Conservation (phyloP, 2,888 invertebrate species). For the Aspidapion aeneum region DNA sequence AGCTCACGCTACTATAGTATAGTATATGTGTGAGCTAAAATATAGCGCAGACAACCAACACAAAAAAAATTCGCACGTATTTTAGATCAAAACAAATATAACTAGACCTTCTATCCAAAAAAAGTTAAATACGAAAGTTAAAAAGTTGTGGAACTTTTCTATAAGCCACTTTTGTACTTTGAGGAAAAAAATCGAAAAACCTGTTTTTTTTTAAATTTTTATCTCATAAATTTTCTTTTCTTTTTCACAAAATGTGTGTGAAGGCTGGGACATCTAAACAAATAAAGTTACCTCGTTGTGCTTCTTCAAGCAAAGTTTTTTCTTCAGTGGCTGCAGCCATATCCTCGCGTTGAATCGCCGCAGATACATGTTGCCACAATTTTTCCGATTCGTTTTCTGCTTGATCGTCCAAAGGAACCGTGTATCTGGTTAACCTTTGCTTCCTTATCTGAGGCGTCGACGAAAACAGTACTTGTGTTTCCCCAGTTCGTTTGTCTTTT, state of each 20-base stretch:
- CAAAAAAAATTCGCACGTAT: too few relatives aligned
- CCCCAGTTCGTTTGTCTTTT: conserved; percentile 74
- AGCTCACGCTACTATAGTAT: too few relatives aligned
- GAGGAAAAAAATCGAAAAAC: too few relatives aligned
- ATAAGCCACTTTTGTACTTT: too few relatives aligned
- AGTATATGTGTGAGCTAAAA: too few relatives aligned
- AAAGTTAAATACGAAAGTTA: too few relatives aligned
- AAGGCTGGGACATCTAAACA: neutral
- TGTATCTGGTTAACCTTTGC: conserved; percentile 69
- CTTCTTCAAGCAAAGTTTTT: conserved; percentile 86
- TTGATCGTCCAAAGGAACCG: conserved; percentile 76
- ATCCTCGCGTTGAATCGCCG: conserved; percentile 79
- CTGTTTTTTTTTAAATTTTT: neutral
- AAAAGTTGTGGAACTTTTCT: too few relatives aligned
- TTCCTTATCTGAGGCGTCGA: conserved; percentile 67
- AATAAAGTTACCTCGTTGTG: conserved; percentile 66
- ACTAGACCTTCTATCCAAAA: too few relatives aligned
- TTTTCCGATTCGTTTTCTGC: conserved; percentile 80
- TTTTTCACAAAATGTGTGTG: too few relatives aligned
- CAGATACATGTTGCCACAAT: conserved; percentile 83
- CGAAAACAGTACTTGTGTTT: conserved; percentile 67
- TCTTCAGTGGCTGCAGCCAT: conserved; percentile 87
- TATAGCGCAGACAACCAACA: too few relatives aligned
- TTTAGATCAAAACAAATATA: too few relatives aligned
- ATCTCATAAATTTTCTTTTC: too few relatives aligned